These are phyloP conservation scores for Chunga burmeisteri DNA, from an alignment of 2,113 vertebrate species.

Conservation along the genomic window DNA sequence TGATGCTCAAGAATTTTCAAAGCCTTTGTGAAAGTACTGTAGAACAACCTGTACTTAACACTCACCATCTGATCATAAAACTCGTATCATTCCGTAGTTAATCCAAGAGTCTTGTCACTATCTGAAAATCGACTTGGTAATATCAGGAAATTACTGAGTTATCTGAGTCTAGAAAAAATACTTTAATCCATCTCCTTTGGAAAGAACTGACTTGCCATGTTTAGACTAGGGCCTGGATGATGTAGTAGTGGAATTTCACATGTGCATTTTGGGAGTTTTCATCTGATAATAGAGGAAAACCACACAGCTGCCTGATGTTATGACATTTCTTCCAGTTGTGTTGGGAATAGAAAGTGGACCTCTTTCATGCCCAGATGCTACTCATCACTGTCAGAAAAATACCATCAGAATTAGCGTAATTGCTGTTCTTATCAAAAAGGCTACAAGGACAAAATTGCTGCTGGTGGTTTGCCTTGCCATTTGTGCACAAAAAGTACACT, in stretches of 20 bases:
- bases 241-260: not conserved
- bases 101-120: not conserved
- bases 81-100: not conserved
- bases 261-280: not conserved
- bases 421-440: not conserved
- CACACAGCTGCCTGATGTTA: not conserved
- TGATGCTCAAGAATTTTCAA: not conserved
- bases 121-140: not conserved
- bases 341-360: not conserved
- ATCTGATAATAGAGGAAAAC: not conserved
- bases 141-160: not conserved
- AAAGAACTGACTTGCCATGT: not conserved
- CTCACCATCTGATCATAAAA: not conserved
- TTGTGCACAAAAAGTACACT: fast-evolving
- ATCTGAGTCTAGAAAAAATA: not conserved
- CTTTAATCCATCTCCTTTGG: not conserved
- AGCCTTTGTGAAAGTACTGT: not conserved
- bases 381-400: not conserved
- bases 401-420: not conserved
- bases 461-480: not conserved
- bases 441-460: not conserved
- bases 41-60: not conserved
- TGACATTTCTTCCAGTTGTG: not conserved
- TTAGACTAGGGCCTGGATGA: not conserved
- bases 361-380: not conserved